Percentiles rank a stretch among this genome's conserved stretches.
Conservation (phyloP, 2,888 invertebrate species). For the Zygothrica quintamaculata region DNA sequence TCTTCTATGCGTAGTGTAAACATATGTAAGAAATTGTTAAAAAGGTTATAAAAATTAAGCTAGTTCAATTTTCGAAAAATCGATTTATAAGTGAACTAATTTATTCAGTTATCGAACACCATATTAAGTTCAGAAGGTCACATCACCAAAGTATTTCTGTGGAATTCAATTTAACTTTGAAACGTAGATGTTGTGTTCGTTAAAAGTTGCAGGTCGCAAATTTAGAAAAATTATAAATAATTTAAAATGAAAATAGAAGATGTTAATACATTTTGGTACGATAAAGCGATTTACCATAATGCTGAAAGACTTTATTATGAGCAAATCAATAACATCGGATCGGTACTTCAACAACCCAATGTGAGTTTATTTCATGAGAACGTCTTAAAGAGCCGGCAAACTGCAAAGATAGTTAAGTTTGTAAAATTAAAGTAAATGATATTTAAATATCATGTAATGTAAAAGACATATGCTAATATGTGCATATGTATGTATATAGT, state of each 20-base stretch:
- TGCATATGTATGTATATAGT: slow-evolving; percentile 6
- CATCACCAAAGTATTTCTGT: too few relatives aligned
- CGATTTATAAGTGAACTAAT: too few relatives aligned
- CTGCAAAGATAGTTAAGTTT: not conserved
- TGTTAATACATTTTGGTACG: slow-evolving; percentile 46
- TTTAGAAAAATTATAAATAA: not conserved
- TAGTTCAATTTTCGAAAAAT: too few relatives aligned
- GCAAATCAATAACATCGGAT: not conserved
- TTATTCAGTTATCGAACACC: too few relatives aligned
- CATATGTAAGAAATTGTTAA: too few relatives aligned
- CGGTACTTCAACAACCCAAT: not conserved
- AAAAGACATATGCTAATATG: not conserved
- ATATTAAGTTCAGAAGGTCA: too few relatives aligned
- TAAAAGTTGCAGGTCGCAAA: slow-evolving; percentile 1
- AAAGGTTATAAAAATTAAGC: too few relatives aligned
- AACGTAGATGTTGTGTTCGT: slow-evolving; percentile 13
- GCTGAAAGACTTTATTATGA: slow-evolving; percentile 56
- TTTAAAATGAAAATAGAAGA: slow-evolving; percentile 52
- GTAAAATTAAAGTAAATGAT: too few relatives aligned
- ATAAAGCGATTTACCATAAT: slow-evolving; percentile 41
- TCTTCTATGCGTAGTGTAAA: too few relatives aligned
- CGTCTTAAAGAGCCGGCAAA: not conserved
- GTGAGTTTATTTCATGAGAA: slow-evolving; percentile 36
- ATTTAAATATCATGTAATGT: not conserved
- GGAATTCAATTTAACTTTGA: not conserved